These are phyloP conservation scores for Cranoglanis bouderius DNA, from an alignment of 2,113 vertebrate genomes.

Conservation along the genomic window DNA sequence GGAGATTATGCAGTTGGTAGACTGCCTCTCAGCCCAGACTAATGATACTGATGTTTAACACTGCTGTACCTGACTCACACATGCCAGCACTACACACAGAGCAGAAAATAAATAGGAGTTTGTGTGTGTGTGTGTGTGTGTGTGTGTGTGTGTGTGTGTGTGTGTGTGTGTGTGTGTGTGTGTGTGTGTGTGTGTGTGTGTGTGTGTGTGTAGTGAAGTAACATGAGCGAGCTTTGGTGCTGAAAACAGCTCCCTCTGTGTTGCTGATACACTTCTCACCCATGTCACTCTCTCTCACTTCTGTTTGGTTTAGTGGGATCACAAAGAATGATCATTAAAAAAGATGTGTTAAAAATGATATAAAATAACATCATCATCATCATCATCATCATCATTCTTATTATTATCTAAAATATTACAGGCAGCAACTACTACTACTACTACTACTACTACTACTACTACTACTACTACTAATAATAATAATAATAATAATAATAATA, in stretches of 20 bases:
- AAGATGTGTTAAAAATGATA: neutral
- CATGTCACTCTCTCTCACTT: constrained; percentile 4
- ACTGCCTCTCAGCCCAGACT: neutral
- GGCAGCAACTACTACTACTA: no score
- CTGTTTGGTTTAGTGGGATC: neutral
- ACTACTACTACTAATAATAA: no score
- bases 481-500: no score
- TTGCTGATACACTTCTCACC: constrained; percentile 40
- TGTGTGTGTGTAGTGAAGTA: neutral
- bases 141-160: neutral
- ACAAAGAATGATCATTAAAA: neutral
- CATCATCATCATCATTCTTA: no score
- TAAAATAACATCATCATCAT: neutral
- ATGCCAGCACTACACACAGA: neutral
- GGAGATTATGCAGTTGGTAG: neutral
- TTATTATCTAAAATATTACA: no score
- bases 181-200: neutral
- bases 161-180: neutral
- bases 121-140: constrained; percentile 2
- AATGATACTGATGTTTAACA: neutral
- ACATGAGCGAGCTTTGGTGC: constrained; percentile 34
- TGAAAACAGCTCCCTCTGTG: constrained; percentile 57
- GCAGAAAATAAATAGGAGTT: neutral
- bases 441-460: no score
- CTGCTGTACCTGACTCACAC: neutral